A percentile compares a stretch with the other conserved stretches of the same genome.
phyloP scores from a whole-genome alignment of 2,888 invertebrate species.

The Himalopsyche kuldschensis region DNA sequence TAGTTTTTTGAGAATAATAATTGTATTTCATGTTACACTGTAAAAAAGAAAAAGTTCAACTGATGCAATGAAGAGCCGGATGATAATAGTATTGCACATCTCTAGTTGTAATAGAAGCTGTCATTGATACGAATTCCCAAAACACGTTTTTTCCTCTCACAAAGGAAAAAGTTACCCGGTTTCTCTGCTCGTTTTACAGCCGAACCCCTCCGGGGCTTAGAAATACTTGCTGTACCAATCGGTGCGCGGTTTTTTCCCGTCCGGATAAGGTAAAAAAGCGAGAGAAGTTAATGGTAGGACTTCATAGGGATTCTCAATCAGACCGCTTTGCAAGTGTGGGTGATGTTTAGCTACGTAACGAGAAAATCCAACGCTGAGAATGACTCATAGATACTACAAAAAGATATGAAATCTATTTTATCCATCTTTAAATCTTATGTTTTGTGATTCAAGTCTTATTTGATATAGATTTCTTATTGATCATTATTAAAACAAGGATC shows the following conservation, averaged over 20 bases:
- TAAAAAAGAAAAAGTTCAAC: too few species aligned
- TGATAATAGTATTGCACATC: not conserved
- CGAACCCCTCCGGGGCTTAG: constrained; percentile 11
- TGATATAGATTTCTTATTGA: too few species aligned
- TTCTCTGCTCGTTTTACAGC: constrained; percentile 13
- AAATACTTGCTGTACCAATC: not conserved
- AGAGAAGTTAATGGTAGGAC: not conserved
- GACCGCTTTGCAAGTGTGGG: not conserved
- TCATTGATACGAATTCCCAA: constrained; percentile 23
- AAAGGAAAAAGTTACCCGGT: constrained; percentile 3
- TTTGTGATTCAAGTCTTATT: too few species aligned
- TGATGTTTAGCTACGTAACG: not conserved
- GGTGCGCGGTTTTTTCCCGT: not conserved
- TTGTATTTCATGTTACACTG: too few species aligned
- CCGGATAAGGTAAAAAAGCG: not conserved
- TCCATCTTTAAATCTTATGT: too few species aligned
- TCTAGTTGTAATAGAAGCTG: constrained; percentile 12
- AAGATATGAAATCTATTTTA: too few species aligned
- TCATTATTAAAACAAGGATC: too few species aligned
- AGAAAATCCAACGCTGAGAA: not conserved
- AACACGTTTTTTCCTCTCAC: constrained; percentile 8
- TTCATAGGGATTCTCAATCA: not conserved
- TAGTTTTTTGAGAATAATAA: too few species aligned
- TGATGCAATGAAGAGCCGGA: not conserved
- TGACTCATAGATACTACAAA: too few species aligned